phyloP scores from a whole-genome alignment of 2,797 vertebrate species.

The Karalla daura region DNA sequence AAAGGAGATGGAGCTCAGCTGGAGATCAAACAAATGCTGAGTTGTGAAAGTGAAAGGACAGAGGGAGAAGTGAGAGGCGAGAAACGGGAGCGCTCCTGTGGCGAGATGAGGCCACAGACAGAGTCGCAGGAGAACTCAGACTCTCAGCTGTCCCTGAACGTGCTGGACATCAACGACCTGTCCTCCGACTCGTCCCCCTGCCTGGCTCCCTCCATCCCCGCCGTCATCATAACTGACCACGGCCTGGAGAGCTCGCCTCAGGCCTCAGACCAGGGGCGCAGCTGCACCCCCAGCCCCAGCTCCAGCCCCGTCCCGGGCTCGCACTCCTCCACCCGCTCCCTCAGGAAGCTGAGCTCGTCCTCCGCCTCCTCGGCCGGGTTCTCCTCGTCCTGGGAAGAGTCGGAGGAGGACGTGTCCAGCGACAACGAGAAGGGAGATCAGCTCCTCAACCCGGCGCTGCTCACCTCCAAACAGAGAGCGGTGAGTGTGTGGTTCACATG shows the following conservation, averaged over 20 bases:
- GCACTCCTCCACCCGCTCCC: conserved; percentile 70
- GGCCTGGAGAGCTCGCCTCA: conserved; percentile 83
- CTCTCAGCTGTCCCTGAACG: conserved; percentile 9
- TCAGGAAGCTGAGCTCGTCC: conserved; percentile 96
- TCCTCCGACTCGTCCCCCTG: conserved; percentile 38
- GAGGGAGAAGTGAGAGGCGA: conserved; percentile 16
- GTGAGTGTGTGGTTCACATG: no score
- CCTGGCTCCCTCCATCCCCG: conserved; percentile 81
- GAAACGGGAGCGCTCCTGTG: neutral
- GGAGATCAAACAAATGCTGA: conserved; percentile 25
- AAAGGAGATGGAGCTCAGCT: conserved; percentile 26
- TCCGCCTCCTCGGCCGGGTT: conserved; percentile 97
- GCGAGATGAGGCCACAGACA: conserved; percentile 23
- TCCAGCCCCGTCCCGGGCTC: conserved; percentile 57
- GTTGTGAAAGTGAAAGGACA: conserved; percentile 38
- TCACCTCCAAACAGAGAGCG: conserved; percentile 93
- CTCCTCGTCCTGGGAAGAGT: conserved; percentile 98
- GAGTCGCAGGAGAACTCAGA: conserved; percentile 25
- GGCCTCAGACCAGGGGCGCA: conserved; percentile 51
- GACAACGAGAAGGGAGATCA: conserved; percentile 91
- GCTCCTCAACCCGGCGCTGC: conserved; percentile 86
- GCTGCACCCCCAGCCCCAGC: conserved; percentile 72
- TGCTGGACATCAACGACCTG: conserved; percentile 16
- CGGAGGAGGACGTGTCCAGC: conserved; percentile 96
- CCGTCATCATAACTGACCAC: conserved; percentile 94